Evolutionary conservation across 2,888 invertebrate species (phyloP), one percentile per base, ranked within the genome.

Genomic region (Lacanobia wlatinum): DNA sequence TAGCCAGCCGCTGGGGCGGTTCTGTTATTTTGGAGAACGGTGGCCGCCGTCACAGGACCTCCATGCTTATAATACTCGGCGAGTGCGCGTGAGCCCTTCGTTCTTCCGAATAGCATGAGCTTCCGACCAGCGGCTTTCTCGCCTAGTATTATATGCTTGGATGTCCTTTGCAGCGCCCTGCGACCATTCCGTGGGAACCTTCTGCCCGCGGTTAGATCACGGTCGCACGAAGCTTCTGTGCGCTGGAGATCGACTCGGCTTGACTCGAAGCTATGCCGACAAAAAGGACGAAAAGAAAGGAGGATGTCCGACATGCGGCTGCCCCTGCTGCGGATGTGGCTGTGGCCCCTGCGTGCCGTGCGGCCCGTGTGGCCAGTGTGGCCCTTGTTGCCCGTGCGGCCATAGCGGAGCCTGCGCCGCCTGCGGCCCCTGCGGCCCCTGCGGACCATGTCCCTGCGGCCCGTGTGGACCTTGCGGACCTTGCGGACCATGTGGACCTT

Each of bases 21-120:
- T 84, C 88, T 93, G 94, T 94, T 95, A 94, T 94, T 94, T 93
- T 89, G 94, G 92, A 94, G 95, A 93, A 94, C 93, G 93, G 91
- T 91, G 92, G 92, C 89, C 90, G 90, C 92, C 89, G 89, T 90
- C 87, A 87, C 88, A 77, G 90, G 91, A 92, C 89, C 84, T 91
- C 93, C 93, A 92, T 86, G 90, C 90, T 79, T 94, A 92, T 94
- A 94, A 94, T 94, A 94, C 94, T 95, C 91, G 92, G 90, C 90
- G 90, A 89, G 88, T 82, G 86, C 85, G 88, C 87, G 87, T 88
- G 86, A 85, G 88, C 87, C 87, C 87, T 84, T 89, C 91, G 93
- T 94, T 94, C 94, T 92, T 93, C 94, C 86, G 88, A 92, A 92
- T 94, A 94, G 91, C 94, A 93, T 87, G 85, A 88, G 85, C 85